Base-by-base conservation (phyloP, 2,113 vertebrate genomes). In the Rhinolophus ferrumequinum region DNA sequence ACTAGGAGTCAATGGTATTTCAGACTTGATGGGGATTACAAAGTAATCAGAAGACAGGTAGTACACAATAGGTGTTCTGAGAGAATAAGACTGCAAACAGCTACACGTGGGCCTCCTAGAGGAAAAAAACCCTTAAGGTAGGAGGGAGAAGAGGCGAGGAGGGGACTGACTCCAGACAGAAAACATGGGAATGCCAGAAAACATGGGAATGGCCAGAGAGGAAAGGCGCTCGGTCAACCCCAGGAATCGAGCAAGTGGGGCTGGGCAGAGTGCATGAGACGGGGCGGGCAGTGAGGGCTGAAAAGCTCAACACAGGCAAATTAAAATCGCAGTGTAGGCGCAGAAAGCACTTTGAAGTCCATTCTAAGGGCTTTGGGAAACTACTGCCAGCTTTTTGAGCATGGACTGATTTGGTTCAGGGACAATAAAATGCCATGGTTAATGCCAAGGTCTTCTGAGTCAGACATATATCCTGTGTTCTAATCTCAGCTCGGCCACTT, bases 191-290 rank as follows among this genome's bases (percentile, higher is more conserved):
- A 76, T 1, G 85, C n/a, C 10, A 56, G 47, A 84, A 73, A 73
- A 24, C 0, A 3, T 11, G 12, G 14, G 28, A 41, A 76, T 1
- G 24, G 15, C 1, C n/a, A 5, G 44, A 26, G 9, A 64, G 24
- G 19, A 44, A 10, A 47, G 38, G 15, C 13, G 16, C 3, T 24
- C 30, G 47, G 9, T 64, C 60, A 54, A 28, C 24, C 70, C 44
- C 38, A 24, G 26, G 58, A 82, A 30, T 4, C 30, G 8, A 33
- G 14, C 21, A 38, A 19, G 12, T 11, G 21, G 22, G 13, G 60
- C 52, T 19, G 22, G 2, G 13, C 24, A 83, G 35, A 79, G 7
- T 3, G 4, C 56, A 79, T 0, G 0, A 66, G 28, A 26, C 2
- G 21, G 28, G 56, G 3, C 1, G 21, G 35, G 9, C 1, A 10